Conservation (phyloP, 1,140 invertebrate species). For the Drosophila serrata region DNA sequence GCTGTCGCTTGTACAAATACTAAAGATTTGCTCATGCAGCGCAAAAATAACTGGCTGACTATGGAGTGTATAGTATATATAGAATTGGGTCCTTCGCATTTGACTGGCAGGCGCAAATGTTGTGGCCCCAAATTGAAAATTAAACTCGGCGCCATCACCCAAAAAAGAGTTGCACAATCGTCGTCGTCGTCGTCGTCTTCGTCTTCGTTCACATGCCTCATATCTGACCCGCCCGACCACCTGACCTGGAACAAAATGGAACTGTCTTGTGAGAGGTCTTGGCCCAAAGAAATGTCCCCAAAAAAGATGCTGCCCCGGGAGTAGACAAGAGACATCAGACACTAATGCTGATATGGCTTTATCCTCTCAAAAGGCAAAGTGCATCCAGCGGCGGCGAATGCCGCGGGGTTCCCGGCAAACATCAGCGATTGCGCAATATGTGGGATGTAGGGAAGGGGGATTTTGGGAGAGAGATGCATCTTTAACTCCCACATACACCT, state of each 20-base stretch:
- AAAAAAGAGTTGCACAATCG: slow-evolving; percentile 56
- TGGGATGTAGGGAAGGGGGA: slow-evolving; percentile 29
- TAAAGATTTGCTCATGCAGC: slow-evolving; percentile 79
- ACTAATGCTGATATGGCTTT: slow-evolving; percentile 80
- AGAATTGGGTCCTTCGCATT: slow-evolving; percentile 12
- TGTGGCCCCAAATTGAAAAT: slow-evolving; percentile 76
- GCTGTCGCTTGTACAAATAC: slow-evolving; percentile 79
- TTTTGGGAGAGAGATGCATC: neutral
- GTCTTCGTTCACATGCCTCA: slow-evolving; percentile 61
- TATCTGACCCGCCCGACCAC: slow-evolving; percentile 66
- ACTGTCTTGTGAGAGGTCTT: slow-evolving; percentile 41
- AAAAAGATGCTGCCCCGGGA: slow-evolving; percentile 44
- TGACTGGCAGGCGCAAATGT: slow-evolving; percentile 64
- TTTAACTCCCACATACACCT: neutral
- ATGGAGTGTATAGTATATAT: slow-evolving; percentile 24
- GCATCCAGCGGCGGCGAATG: slow-evolving; percentile 47
- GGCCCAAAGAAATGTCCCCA: slow-evolving; percentile 52
- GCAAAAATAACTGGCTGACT: slow-evolving; percentile 77
- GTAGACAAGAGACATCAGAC: slow-evolving; percentile 60
- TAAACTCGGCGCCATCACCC: slow-evolving; percentile 52
- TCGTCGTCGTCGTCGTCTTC: slow-evolving; percentile 16
- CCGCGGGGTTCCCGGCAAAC: slow-evolving; percentile 22
- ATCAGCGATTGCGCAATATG: slow-evolving; percentile 70
- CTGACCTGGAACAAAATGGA: slow-evolving; percentile 66
- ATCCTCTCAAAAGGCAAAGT: slow-evolving; percentile 72